phyloP scores from a whole-genome alignment of 2,888 invertebrate genomes.

The Diloba caeruleocephala region DNA sequence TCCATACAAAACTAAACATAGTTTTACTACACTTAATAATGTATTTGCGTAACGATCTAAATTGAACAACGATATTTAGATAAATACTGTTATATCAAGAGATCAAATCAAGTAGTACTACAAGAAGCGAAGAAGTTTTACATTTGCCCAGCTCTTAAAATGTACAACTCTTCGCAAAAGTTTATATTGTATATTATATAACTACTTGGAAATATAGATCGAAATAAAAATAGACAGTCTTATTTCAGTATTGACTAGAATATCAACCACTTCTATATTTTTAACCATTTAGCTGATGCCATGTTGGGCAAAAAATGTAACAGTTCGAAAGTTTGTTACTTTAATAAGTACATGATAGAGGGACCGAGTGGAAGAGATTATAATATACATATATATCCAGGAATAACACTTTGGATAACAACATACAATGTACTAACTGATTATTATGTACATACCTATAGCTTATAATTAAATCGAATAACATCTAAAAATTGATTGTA shows the following conservation, averaged over 20 bases:
- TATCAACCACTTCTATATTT: constrained; percentile 54
- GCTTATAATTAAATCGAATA: constrained; percentile 75
- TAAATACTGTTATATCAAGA: constrained; percentile 50
- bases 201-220: constrained; percentile 45
- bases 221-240: constrained; percentile 67
- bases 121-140: constrained; percentile 76
- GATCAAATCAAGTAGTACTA: constrained; percentile 52
- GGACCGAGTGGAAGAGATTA: constrained; percentile 23
- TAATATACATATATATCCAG: constrained; percentile 26
- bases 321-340: constrained; percentile 56
- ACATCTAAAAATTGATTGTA: constrained; percentile 77
- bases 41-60: constrained; percentile 64
- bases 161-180: constrained; percentile 80
- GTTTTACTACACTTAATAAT: constrained; percentile 76
- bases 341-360: constrained; percentile 33
- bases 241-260: constrained; percentile 70
- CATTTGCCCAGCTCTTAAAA: constrained; percentile 87
- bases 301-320: constrained; percentile 19
- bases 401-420: constrained; percentile 63
- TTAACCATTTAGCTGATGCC: constrained; percentile 29
- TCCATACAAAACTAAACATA: constrained; percentile 85
- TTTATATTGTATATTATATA: constrained; percentile 28
- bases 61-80: constrained; percentile 50
- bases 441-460: constrained; percentile 85
- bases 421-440: constrained; percentile 73